Evolutionary conservation across 1,140 invertebrate genomes (phyloP).

Genomic region (Drosophila arawakana): DNA sequence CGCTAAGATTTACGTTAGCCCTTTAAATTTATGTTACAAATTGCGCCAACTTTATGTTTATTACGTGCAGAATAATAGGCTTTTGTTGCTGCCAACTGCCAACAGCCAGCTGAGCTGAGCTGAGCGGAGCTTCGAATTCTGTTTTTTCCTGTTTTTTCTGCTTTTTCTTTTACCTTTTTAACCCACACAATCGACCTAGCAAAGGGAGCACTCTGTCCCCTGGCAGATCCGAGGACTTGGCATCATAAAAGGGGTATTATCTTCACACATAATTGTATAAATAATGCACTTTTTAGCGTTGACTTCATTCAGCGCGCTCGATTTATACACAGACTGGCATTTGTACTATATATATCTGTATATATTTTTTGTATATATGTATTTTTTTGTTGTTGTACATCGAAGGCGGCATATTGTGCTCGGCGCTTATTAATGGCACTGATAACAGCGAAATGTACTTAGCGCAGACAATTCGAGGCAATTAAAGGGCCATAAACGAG

Average conservation of each 20-base stretch:
- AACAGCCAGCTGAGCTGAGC: conserved; percentile 23
- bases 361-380: not conserved
- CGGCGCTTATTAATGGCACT: conserved; percentile 50
- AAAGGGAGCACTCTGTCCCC: not conserved
- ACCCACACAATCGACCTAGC: not conserved
- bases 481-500: conserved; percentile 59
- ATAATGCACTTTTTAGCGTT: conserved; percentile 64
- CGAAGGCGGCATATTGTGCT: conserved; percentile 46
- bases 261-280: conserved; percentile 64
- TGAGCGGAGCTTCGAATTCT: not conserved
- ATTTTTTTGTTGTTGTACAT: conserved; percentile 48
- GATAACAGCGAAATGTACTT: conserved; percentile 62
- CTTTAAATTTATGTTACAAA: conserved; percentile 76
- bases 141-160: not conserved
- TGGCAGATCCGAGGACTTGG: conserved; percentile 17
- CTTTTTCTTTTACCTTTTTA: conserved; percentile 1
- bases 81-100: conserved; percentile 61
- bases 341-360: conserved; percentile 2
- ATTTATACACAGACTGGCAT: conserved; percentile 8
- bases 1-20: conserved; percentile 72
- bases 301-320: conserved; percentile 48
- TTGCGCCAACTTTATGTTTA: conserved; percentile 76
- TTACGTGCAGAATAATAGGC: conserved; percentile 77
- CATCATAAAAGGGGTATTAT: conserved; percentile 60
- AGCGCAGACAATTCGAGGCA: conserved; percentile 49